Evolutionary conservation across 1,140 invertebrate species (phyloP).

Genomic region (Mactra quadrangularis): DNA sequence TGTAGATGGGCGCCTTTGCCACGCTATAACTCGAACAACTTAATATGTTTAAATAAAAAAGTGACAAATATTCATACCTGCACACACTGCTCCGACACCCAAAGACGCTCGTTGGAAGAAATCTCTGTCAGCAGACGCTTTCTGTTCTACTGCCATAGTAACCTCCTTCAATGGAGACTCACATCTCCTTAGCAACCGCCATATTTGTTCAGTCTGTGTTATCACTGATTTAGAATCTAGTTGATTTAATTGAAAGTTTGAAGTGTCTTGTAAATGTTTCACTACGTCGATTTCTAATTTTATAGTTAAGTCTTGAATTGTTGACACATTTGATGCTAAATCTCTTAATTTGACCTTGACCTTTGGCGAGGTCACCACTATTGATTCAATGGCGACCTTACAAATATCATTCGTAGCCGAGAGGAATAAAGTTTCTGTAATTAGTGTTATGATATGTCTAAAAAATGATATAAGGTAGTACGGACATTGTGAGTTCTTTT

Average conservation of each 20-base stretch:
- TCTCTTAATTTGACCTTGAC: conserved; percentile 51
- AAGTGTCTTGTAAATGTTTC: conserved; percentile 24
- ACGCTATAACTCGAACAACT: no score
- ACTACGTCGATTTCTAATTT: conserved; percentile 47
- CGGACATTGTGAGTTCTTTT: conserved; percentile 37
- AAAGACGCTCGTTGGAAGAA: conserved; percentile 55
- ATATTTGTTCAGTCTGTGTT: conserved; percentile 56
- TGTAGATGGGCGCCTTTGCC: no score
- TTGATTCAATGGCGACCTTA: conserved; percentile 47
- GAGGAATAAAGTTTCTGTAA: conserved; percentile 55
- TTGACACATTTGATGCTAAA: conserved; percentile 22
- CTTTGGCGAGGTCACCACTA: conserved; percentile 49
- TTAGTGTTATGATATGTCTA: conserved; percentile 44
- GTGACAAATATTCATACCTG: no score
- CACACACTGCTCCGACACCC: conserved; percentile 48
- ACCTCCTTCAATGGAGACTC: conserved; percentile 32
- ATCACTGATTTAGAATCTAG: conserved; percentile 51
- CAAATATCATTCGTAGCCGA: conserved; percentile 53
- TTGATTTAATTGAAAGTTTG: conserved; percentile 35
- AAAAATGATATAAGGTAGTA: conserved; percentile 56
- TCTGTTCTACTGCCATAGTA: conserved; percentile 44
- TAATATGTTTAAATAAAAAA: no score
- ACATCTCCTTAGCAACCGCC: conserved; percentile 34
- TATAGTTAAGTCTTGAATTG: conserved; percentile 42
- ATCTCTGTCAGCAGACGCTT: conserved; percentile 33